Evolutionary conservation across 2,888 invertebrate genomes (phyloP), one percentile per base, ranked within the genome.

Genomic region (Hypolimnas misippus): DNA sequence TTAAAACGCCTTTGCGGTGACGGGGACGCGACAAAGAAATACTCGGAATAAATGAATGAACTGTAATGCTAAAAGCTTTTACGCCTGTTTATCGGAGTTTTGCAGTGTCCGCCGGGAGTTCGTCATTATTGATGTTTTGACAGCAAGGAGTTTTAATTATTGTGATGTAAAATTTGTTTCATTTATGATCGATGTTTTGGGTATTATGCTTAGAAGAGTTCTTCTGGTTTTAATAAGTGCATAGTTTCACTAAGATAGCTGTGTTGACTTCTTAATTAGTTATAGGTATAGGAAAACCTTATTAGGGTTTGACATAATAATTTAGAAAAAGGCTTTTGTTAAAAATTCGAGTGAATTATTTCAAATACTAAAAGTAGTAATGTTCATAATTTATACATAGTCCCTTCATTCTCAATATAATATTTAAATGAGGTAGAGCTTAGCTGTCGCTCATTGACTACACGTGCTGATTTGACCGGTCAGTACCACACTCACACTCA

Each of bases 51-150:
- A 90, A 89, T 87, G 85, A 83, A 91, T 88, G 85, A 83, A 76
- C 79, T 79, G 84, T 89, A 89, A 89, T 90, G 90, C 86, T 88
- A 87, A 91, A 90, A 90, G 90, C 89, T 87, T 87, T 86, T 80
- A 81, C 83, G 82, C 80, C 79, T 83, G 82, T 82, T 86, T 81
- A 71, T 82, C 81, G 77, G 83, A 81, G 82, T n/a, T 84, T 84
- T 78, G 75, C 74, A 12, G n/a, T n/a, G 78, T 74, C 89, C 85
- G 71, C 67, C 35, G 90, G 89, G 86, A 81, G 66, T 68, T 73
- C 71, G 75, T 46, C 77, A 84, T 87, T 89, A 89, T 89, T 89
- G 88, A 87, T 90, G 89, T 90, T 90, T 86, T 90, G 91, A 89
- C 89, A 84, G 66, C 58, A 65, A 59, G 58, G 63, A 68, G 65